Base-by-base conservation (phyloP, 2,797 vertebrate species). In the Jordanella pulchra region DNA sequence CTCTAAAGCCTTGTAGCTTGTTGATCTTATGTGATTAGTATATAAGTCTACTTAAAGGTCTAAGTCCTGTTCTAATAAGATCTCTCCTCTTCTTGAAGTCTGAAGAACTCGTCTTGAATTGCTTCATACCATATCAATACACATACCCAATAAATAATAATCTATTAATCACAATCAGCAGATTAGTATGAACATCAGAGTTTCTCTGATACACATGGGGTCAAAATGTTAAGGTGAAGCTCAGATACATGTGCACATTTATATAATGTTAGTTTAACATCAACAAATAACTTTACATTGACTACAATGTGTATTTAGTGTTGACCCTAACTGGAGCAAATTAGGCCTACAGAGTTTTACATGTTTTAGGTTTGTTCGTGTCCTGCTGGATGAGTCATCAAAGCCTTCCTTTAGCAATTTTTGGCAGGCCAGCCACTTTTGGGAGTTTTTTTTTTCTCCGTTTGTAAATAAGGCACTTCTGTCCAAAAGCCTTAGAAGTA, bases 31-130 rank as follows among this genome's bases (percentile, higher is more conserved):
- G 25, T 47, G 67, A 69, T 48, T 75, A 53, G 27, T 9, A n/a
- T 27, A 51, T 50, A 65, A 65, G 61, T 25, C 51, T 48, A 48
- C 25, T 69, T 56, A 69, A 32, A 69, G 30, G 42, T 65, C 44
- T 25, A n/a, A 65, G 48, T 69, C 11, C 55, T 70, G 67, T 60
- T 73, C 56, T 58, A 67, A 73, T 60, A 50, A 45, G 9, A 75
- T 53, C 25, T 45, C 18, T 51, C 1, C 6, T n/a, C 54, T 69
- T 28, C 32, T 48, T 54, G 48, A 32, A 50, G n/a, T 56, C 21
- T 14, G 21, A 47, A 39, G 10, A 48, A 21, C 3, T 18, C 3
- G 3, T 65, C n/a, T 45, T 30, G 55, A 65, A 15, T 27, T n/a
- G 18, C 30, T 63, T 15, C 23, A 3, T 60, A 39, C 13, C 7